These are phyloP conservation scores for Synchiropus splendidus DNA, from an alignment of 2,113 vertebrate species.

Conservation along the genomic window DNA sequence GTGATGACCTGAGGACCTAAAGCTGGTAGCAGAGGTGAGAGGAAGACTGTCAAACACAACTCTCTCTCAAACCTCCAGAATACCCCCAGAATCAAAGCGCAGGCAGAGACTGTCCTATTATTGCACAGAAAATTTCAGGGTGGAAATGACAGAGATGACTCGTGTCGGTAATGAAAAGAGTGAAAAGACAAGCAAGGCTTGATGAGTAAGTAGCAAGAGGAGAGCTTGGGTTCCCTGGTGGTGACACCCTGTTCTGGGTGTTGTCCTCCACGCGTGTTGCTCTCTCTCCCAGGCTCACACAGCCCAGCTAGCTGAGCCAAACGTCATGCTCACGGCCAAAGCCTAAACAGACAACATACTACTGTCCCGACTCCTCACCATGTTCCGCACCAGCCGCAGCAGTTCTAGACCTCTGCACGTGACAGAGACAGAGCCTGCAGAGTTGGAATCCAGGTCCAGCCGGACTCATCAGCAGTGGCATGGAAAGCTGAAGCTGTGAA, in stretches of 20 bases:
- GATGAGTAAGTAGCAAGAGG: conserved; percentile 38
- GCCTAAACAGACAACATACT: too few species aligned
- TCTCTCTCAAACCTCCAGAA: conserved; percentile 1
- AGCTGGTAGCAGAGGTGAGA: conserved; percentile 28
- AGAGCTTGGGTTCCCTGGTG: conserved; percentile 19
- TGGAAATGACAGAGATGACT: conserved; percentile 28
- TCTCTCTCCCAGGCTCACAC: conserved; percentile 23
- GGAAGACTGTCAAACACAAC: not conserved
- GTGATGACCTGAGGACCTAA: conserved; percentile 42
- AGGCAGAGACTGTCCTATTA: conserved; percentile 1
- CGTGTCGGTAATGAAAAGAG: conserved; percentile 33
- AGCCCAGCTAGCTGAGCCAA: conserved; percentile 17
- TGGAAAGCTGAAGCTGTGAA: too few species aligned
- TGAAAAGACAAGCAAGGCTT: conserved; percentile 17
- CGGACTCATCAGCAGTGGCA: too few species aligned
- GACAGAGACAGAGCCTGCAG: too few species aligned
- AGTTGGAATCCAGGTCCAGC: too few species aligned
- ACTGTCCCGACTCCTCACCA: too few species aligned
- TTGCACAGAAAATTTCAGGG: conserved; percentile 11
- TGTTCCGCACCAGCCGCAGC: too few species aligned
- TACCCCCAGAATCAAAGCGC: conserved; percentile 22
- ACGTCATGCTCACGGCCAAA: conserved; percentile 16
- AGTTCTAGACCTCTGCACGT: too few species aligned
- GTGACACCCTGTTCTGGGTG: conserved; percentile 52
- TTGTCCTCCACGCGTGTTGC: conserved; percentile 33